Base-by-base conservation (phyloP, 30 jellyfish, hydroid and myxozoan species). In the Aurelia aurita complex sp. Pacific region DNA sequence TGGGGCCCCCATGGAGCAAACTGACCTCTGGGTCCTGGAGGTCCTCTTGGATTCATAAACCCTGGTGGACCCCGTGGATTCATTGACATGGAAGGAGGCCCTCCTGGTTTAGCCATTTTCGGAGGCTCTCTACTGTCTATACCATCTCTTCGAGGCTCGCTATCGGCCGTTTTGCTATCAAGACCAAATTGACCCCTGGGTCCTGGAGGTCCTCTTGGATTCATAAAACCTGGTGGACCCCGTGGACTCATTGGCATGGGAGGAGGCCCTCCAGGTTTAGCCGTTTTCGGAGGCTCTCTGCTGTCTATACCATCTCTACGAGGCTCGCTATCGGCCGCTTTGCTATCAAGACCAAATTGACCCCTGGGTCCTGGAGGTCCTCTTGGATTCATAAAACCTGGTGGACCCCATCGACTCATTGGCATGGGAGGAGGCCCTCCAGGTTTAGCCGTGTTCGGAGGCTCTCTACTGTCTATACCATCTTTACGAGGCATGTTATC, bases 171-270 rank as follows among this genome's bases (percentile, higher is more conserved):
- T n/a, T 73, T 67, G 17, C 29, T 50, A 73, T 73, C 71, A 73
- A 73, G 64, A 46, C 29, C 36, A 19, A 55, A 33, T 62, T 14
- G 85, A 5, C 46, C 43, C 29, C 75, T 62, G n/a, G 74, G 75
- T 36, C 87, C 64, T 8, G 77, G 77, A 67, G 65, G 75, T 19
- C 89, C 82, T n/a, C 89, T 42, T 43, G 89, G 89, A n/a, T 42
- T 68, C 62, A 50, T 16, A 0, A 80, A 70, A 2, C 82, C 54
- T 40, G 82, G 72, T 3, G 82, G 64, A 14, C 82, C 82, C 29
- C 74, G 57, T 32, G 87, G 87, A 17, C 17, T 53, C 46, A 64
- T 46, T 46, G 57, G 57, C 57, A 13, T 46, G 52, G 52, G 52
- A 46, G 57, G 15, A 46, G 57, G 57, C 2, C 57, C 57, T 46